Base-by-base conservation (phyloP, 2,797 vertebrate genomes). In the Pseudocheirus occidentalis region DNA sequence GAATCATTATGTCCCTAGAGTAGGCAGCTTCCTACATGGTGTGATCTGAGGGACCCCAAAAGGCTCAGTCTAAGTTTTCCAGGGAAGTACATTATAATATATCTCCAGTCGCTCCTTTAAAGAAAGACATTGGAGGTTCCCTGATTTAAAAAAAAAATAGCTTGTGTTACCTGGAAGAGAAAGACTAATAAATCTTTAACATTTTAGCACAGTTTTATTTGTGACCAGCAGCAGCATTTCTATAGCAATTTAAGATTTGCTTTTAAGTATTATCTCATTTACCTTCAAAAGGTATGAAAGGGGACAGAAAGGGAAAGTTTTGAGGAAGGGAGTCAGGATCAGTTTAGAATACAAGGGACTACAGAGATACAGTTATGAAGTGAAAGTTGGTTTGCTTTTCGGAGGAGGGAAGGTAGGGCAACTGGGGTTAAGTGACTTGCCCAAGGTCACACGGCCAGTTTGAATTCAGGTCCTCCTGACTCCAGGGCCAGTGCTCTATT, bases 11-110 rank as follows among this genome's bases (percentile, higher is more conserved):
- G n/a, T 53, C 18, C 92, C 29, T 3, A 50, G 93, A 96, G 0
- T 3, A 94, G 91, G 46, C 90, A 91, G 34, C 0, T 91, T 46
- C 12, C 92, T 94, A 91, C 24, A 57, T 13, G 16, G 14, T 73
- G 29, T 94, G 54, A 56, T 31, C 31, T 57, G 55, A 96, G 58
- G 93, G 21, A 50, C 81, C 87, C 90, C 40, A 91, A 55, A 95
- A 81, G n/a, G 14, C 7, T 40, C n/a, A 11, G 40, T 46, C 73
- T 46, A 21, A 87, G 6, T 7, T 87, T 87, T 81, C 73, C 73
- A 81, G 73, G 7, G 10, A 9, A 27, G 9, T 46, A 87, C 2
- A 50, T 46, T 87, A 40, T 58, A 58, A 58, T 29, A 7, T 87
- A 27, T 3, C n/a, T 46, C 21, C 50, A 46, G 40, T 24, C 40